Percentiles rank a stretch among this genome's conserved stretches.
Evolutionary conservation across 2,888 invertebrate species (phyloP).

Genomic region (Parasteatoda lunata): DNA sequence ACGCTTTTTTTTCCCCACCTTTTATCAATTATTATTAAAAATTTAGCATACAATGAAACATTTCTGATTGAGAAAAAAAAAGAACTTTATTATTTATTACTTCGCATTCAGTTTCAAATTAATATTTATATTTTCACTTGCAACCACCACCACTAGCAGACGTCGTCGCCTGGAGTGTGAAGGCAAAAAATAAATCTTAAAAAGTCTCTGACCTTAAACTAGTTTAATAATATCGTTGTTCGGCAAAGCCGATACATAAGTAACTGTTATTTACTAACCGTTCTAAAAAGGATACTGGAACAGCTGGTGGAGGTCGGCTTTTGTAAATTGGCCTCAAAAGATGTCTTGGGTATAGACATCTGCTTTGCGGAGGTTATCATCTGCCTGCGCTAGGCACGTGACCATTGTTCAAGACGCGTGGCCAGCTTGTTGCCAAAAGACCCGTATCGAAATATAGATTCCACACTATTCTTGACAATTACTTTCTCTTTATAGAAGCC

Average conservation of each 20-base stretch:
- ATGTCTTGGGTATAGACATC: constrained; percentile 30
- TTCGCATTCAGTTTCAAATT: no score
- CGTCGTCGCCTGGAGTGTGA: not conserved
- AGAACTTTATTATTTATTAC: no score
- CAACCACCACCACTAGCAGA: no score
- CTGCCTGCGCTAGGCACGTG: constrained; percentile 54
- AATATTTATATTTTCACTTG: no score
- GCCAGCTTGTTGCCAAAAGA: constrained; percentile 35
- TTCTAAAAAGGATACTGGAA: constrained; percentile 4
- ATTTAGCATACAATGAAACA: no score
- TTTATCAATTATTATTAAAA: no score
- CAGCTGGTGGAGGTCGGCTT: constrained; percentile 12
- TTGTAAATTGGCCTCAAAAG: constrained; percentile 15
- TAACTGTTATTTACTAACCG: constrained; percentile 37
- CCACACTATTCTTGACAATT: not conserved
- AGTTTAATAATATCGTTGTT: constrained; percentile 6
- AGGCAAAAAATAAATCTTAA: not conserved
- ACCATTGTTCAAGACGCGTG: constrained; percentile 62
- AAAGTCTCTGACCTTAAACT: constrained; percentile 47
- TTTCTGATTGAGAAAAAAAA: no score
- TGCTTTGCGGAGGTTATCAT: constrained; percentile 43
- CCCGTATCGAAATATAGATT: not conserved
- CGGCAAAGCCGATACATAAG: not conserved
- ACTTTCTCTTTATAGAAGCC: no score
- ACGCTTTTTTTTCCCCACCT: no score